Evolutionary conservation across 2,797 vertebrate genomes (phyloP).

Genomic region (Hippopotamyrus pictus): DNA sequence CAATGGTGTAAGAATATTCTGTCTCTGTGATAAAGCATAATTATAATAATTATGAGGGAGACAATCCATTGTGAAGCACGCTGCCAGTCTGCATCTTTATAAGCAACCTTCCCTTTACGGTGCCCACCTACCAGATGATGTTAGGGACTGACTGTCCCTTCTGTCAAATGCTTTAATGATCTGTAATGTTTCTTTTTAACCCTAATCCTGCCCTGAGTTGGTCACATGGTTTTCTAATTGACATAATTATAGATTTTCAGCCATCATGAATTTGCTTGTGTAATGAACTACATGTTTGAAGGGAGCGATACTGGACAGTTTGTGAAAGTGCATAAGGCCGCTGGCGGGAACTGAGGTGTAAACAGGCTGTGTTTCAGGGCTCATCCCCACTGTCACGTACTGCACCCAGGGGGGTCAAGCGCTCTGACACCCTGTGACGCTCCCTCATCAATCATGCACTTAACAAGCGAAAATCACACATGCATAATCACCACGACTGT

Average conservation of each 20-base stretch:
- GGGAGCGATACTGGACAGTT: not conserved
- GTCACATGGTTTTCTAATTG: not conserved
- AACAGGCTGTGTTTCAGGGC: not conserved
- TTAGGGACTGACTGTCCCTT: not conserved
- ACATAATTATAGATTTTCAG: not conserved
- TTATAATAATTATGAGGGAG: not conserved
- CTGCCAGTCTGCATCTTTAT: not conserved
- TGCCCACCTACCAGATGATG: not conserved
- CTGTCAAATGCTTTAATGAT: not conserved
- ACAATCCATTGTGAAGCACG: not conserved
- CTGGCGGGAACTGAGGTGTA: not conserved
- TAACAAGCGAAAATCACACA: not conserved
- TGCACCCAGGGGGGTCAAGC: not conserved
- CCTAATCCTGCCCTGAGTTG: not conserved
- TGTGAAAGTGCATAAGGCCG: not conserved
- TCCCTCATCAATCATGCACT: not conserved
- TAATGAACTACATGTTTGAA: not conserved
- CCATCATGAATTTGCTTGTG: not conserved
- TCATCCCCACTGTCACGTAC: not conserved
- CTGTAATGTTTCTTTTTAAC: not conserved
- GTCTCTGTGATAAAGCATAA: not conserved
- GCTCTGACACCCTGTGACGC: not conserved
- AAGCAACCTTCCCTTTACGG: not conserved
- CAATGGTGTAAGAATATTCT: not conserved
- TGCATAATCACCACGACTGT: not conserved